Conservation (phyloP, 2,113 vertebrate species). For the Cettia cetti region DNA sequence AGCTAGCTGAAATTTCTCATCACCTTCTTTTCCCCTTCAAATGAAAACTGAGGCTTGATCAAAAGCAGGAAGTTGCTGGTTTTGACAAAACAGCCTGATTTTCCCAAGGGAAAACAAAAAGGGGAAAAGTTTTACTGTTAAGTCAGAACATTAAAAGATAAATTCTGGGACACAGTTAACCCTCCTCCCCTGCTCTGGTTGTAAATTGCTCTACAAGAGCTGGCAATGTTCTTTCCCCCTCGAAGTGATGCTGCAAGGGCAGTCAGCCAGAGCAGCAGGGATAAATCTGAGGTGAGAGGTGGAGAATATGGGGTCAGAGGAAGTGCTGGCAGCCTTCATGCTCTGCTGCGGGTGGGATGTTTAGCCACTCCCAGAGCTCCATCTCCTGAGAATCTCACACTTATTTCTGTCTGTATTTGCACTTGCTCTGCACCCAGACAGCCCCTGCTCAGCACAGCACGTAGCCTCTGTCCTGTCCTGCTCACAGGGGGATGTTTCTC, state of each 20-base stretch:
- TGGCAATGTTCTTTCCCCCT: background rate
- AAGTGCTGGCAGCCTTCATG: fast-evolving
- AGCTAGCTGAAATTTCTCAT: background rate
- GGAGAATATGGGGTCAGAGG: background rate
- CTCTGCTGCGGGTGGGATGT: fast-evolving
- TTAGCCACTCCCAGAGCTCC: background rate
- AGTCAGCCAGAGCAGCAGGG: background rate
- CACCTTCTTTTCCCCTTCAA: background rate
- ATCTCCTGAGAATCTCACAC: background rate
- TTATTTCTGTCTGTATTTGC: background rate
- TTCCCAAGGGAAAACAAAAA: background rate
- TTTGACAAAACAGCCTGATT: background rate
- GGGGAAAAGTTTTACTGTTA: background rate
- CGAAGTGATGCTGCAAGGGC: background rate
- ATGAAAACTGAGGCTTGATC: background rate
- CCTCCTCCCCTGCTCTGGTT: background rate
- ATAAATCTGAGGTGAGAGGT: background rate
- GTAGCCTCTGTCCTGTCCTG: background rate
- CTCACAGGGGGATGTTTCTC: background rate
- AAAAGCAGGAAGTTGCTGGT: background rate
- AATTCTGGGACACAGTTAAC: background rate
- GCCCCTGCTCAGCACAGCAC: background rate
- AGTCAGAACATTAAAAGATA: background rate
- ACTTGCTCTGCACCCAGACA: background rate
- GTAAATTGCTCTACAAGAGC: background rate